Evolutionary conservation across 2,888 invertebrate genomes (phyloP), one percentile per base, ranked within the genome.

Genomic region (Metopia argyrocephala): DNA sequence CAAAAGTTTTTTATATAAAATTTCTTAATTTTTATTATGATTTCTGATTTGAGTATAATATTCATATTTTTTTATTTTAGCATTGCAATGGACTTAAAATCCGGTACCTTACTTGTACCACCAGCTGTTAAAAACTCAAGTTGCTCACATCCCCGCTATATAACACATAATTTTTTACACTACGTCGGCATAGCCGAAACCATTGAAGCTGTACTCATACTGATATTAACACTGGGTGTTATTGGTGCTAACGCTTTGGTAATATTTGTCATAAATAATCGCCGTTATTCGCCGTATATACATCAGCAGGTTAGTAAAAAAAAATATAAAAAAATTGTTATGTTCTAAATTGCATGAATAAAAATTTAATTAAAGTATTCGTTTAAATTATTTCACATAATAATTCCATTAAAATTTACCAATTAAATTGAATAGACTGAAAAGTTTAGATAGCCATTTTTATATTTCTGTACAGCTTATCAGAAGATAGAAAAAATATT

Each of bases 111-210:
- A 91, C 92, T 96, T 87, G 93, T 94, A 88, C 94, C 96, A 88
- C 96, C 96, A 83, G 93, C 94, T 85, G 92, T 96, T 73, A 94
- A 94, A 89, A 96, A 96, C 91, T 95, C 94, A 90, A 96, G 96
- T 86, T 96, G 96, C 90, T 94, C 94, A 91, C 93, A 95, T 89
- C 93, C 94, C 82, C 92, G 93, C 74, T 92, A 92, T 85, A 91
- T 91, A 85, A 93, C 93, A 86, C 93, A 93, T 82, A 94, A 93
- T 89, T 92, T 94, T 61, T 92, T 94, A 12, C 91, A 93, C 2
- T 92, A 93, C 79, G 92, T 94, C 70, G 93, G 94, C 48, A 92
- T 94, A 68, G 94, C 94, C 6, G 96, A 96, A 87, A 93, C 95
- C 65, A 87, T 95, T 21, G 95, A 96, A 87, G 95, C 96, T 0